Conservation (phyloP, 2,113 vertebrate genomes). For the Ciconia stormi region DNA sequence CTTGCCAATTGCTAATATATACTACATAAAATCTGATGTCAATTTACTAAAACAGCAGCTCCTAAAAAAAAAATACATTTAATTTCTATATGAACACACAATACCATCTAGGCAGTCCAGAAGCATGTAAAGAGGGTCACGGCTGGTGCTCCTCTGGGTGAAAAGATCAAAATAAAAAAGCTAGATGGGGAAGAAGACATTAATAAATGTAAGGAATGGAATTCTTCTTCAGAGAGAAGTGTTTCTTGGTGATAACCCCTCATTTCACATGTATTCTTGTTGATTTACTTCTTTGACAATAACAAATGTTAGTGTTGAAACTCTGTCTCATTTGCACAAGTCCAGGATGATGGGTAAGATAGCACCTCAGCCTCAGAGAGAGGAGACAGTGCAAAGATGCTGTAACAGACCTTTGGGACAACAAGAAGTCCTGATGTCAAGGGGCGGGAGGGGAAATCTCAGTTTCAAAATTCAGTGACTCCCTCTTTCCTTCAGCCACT, state of each 20-base stretch:
- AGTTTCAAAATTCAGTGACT: neutral
- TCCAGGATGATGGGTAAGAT: neutral
- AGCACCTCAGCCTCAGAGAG: neutral
- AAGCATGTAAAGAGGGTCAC: neutral
- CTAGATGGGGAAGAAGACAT: neutral
- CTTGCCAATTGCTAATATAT: neutral
- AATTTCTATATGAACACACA: neutral
- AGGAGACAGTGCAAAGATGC: neutral
- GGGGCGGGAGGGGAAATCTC: too few relatives aligned
- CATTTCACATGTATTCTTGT: neutral
- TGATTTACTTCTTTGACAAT: neutral
- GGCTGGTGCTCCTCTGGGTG: neutral
- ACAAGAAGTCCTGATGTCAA: neutral
- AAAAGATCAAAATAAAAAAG: neutral
- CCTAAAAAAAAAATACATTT: neutral
- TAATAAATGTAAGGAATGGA: neutral
- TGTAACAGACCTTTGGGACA: neutral
- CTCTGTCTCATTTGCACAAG: neutral
- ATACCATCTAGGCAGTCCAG: neutral
- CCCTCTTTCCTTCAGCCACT: neutral
- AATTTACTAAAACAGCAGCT: neutral
- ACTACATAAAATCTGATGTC: neutral
- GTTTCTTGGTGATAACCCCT: neutral
- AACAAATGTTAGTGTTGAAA: neutral
- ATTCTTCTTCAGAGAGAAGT: neutral